Evolutionary conservation across 2,888 invertebrate genomes (phyloP).

Genomic region (Drosophila helvetica): DNA sequence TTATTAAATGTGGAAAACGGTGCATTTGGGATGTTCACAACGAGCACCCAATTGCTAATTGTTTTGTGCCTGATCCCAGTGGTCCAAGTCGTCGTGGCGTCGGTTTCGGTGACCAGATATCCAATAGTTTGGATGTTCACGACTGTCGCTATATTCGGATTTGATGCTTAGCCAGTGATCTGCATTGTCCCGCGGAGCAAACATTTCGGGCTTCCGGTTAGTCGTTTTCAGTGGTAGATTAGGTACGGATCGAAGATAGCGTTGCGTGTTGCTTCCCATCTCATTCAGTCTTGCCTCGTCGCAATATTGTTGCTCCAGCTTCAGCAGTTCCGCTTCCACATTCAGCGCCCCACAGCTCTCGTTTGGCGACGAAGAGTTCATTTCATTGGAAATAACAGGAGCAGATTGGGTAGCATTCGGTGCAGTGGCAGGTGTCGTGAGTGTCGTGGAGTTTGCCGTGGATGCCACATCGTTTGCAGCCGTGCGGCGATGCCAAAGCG

Average conservation of each 20-base stretch:
- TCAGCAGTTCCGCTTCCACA: slow-evolving; percentile 80
- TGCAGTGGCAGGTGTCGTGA: slow-evolving; percentile 31
- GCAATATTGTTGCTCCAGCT: slow-evolving; percentile 76
- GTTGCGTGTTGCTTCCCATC: slow-evolving; percentile 48
- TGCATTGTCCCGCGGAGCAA: slow-evolving; percentile 40
- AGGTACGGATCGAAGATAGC: slow-evolving; percentile 44
- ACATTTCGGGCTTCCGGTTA: slow-evolving; percentile 34
- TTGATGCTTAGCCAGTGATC: slow-evolving; percentile 79
- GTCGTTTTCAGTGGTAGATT: slow-evolving; percentile 47
- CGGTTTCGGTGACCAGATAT: slow-evolving; percentile 13
- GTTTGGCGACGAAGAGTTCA: slow-evolving; percentile 27
- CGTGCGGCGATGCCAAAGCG: slow-evolving; percentile 78
- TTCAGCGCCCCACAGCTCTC: slow-evolving; percentile 67
- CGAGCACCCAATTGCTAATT: too few species aligned
- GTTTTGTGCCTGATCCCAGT: slow-evolving; percentile 45
- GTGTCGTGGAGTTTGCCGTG: slow-evolving; percentile 15
- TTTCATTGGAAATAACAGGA: slow-evolving; percentile 17
- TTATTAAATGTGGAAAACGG: too few species aligned
- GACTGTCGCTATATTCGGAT: slow-evolving; percentile 74
- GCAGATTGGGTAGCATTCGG: slow-evolving; percentile 43
- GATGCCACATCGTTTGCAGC: slow-evolving; percentile 24
- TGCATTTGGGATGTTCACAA: too few species aligned
- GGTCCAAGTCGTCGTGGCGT: background rate
- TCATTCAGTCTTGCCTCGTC: slow-evolving; percentile 73
- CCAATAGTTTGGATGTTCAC: slow-evolving; percentile 24